Percentiles rank a stretch among this genome's conserved stretches.
Evolutionary conservation across 2,797 vertebrate species (phyloP).

Genomic region (Schizopygopsis malacanthus): DNA sequence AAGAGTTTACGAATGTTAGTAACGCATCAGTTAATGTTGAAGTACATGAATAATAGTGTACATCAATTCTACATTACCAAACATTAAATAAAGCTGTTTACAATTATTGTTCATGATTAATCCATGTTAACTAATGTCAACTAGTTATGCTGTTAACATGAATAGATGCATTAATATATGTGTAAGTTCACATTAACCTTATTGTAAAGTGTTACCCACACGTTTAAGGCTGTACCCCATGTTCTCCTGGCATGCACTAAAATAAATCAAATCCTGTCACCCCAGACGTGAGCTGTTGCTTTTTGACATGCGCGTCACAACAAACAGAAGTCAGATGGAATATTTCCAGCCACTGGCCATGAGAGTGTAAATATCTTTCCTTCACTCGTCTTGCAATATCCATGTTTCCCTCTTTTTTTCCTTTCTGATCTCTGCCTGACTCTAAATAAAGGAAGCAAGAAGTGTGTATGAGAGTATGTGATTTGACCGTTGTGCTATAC

Average conservation of each 20-base stretch:
- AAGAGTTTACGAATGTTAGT: no score
- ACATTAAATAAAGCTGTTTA: no score
- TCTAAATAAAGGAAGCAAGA: constrained; percentile 45
- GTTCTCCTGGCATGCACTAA: constrained; percentile 7
- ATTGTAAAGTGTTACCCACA: background rate
- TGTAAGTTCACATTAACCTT: no score
- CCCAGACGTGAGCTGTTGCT: constrained; percentile 18
- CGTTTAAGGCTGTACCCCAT: background rate
- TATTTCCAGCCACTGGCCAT: constrained; percentile 53
- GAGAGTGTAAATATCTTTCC: constrained; percentile 54
- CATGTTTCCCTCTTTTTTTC: constrained; percentile 8
- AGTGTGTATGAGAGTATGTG: constrained; percentile 44
- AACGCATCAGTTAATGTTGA: no score
- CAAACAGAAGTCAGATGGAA: constrained; percentile 53
- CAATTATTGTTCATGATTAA: no score
- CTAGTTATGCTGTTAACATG: no score
- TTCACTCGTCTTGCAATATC: constrained; percentile 39
- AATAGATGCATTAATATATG: no score
- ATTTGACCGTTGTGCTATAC: constrained; percentile 37
- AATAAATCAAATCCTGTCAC: constrained; percentile 19
- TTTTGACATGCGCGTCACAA: constrained; percentile 44
- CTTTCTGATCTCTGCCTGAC: constrained; percentile 17
- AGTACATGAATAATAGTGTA: no score
- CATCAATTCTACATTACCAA: no score
- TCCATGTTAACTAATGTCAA: no score